A percentile compares a stretch with the other conserved stretches of the same genome.
Evolutionary conservation across 2,113 vertebrate genomes (phyloP).

Genomic region (Tachysurus vachellii): DNA sequence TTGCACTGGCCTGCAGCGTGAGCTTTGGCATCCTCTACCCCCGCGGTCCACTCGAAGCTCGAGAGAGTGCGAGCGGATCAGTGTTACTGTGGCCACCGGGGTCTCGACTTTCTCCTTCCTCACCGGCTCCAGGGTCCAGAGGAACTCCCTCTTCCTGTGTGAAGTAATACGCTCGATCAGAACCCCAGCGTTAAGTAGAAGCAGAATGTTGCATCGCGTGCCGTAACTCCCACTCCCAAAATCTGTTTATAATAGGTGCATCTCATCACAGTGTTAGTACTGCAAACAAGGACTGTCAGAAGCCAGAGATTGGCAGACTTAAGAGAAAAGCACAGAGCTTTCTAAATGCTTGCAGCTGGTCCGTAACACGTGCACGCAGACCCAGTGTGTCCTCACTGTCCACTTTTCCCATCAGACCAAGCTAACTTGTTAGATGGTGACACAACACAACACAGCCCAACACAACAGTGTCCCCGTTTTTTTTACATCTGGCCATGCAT

Average conservation of each 20-base stretch:
- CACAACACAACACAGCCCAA: neutral
- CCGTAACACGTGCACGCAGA: conserved; percentile 53
- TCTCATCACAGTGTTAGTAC: conserved; percentile 57
- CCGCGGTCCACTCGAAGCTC: conserved; percentile 62
- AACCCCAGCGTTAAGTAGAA: conserved; percentile 46
- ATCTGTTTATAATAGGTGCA: conserved; percentile 55
- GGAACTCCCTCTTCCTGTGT: conserved; percentile 62
- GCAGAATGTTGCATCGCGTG: conserved; percentile 39
- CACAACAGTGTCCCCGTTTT: conserved; percentile 16
- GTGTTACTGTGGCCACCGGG: conserved; percentile 28
- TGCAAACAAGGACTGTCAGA: conserved; percentile 45
- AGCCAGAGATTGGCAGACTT: conserved; percentile 57
- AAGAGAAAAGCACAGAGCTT: conserved; percentile 46
- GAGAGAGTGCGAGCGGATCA: conserved; percentile 62
- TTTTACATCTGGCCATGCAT: conserved; percentile 19
- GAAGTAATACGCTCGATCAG: conserved; percentile 48
- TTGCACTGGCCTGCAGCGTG: conserved; percentile 65
- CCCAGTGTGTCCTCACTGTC: conserved; percentile 56
- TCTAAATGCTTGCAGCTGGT: conserved; percentile 72
- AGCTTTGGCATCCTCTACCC: conserved; percentile 72
- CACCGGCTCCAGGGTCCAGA: conserved; percentile 60
- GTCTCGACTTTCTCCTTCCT: conserved; percentile 14
- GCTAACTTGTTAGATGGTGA: conserved; percentile 5
- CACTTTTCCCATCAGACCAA: conserved; percentile 54
- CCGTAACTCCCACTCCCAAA: conserved; percentile 45